These are phyloP conservation scores for Halichoerus grypus DNA, from an alignment of 2,113 vertebrate genomes.

Conservation along the genomic window DNA sequence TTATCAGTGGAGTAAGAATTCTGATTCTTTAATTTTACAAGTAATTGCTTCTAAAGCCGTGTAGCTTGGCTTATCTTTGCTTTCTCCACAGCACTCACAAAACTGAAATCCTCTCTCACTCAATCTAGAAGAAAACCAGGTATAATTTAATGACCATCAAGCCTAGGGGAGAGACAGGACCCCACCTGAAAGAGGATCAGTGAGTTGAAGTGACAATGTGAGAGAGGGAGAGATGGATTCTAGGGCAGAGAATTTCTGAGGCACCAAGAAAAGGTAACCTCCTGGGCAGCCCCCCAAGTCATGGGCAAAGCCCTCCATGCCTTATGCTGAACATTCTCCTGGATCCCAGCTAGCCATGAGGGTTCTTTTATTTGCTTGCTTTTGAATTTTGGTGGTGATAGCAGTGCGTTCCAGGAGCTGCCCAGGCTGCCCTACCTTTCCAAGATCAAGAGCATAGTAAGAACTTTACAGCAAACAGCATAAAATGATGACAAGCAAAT, in stretches of 20 bases:
- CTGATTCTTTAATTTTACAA: background rate
- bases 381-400: background rate
- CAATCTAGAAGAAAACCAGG: background rate
- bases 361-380: background rate
- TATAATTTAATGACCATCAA: background rate
- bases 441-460: background rate
- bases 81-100: background rate
- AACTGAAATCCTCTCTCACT: background rate
- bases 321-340: background rate
- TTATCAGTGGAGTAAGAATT: background rate
- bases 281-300: too few species aligned
- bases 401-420: background rate
- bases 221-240: background rate
- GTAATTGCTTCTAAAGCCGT: background rate
- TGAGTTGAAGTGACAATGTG: background rate
- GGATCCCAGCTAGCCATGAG: rapidly evolving
- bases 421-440: background rate
- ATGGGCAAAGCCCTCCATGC: background rate
- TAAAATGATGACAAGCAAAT: too few species aligned
- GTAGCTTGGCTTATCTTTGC: rapidly evolving
- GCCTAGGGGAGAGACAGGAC: background rate
- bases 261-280: rapidly evolving
- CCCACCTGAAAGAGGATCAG: background rate
- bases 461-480: background rate
- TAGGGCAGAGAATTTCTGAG: background rate